These are phyloP conservation scores for Cephus nigrinus DNA, from an alignment of 2,888 invertebrate species.

Conservation along the genomic window DNA sequence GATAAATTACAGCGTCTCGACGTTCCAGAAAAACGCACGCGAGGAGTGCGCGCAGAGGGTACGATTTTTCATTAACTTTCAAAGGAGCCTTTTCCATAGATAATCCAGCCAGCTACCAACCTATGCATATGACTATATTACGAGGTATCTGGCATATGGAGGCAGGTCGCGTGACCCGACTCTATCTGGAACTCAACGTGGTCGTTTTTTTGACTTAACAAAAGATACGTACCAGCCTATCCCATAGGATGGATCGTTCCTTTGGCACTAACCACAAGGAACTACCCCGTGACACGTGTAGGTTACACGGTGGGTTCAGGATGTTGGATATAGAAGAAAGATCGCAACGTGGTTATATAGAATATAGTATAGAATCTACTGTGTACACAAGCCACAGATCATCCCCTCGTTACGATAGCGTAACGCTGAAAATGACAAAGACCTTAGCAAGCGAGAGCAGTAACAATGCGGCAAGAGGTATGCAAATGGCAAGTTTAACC, in stretches of 20 bases:
- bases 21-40: background rate
- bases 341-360: background rate
- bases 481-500: conserved; percentile 50
- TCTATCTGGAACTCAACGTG: background rate
- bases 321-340: background rate
- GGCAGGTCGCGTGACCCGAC: background rate
- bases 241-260: background rate
- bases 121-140: too few relatives aligned
- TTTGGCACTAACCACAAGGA: background rate
- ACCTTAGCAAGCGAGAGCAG: conserved; percentile 27
- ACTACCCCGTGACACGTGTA: background rate
- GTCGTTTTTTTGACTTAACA: background rate
- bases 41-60: background rate
- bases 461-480: conserved; percentile 40
- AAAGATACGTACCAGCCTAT: background rate
- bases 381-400: background rate
- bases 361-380: background rate
- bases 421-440: conserved; percentile 24
- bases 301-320: background rate
- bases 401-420: conserved; percentile 8
- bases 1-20: conserved; percentile 12
- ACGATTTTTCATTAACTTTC: background rate
- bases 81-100: background rate
- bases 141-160: background rate
- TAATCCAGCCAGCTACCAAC: too few relatives aligned